Evolutionary conservation across 2,888 invertebrate genomes (phyloP), one percentile per base, ranked within the genome.

Genomic region (Synanthedon myopaeformis): DNA sequence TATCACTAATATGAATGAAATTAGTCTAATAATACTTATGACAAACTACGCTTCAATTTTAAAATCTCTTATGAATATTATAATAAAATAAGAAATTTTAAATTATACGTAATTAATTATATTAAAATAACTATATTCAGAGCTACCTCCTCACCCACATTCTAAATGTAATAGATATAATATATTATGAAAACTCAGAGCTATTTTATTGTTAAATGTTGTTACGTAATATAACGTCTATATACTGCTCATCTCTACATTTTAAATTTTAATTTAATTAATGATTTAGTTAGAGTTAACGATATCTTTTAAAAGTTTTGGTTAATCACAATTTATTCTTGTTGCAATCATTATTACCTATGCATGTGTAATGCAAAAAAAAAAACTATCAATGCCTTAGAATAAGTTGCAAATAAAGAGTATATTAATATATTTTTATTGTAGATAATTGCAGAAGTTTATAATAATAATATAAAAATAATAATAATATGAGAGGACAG

Each of bases 31-130:
- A 61, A 58, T 57, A 63, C 71, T 75, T 76, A 73, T 73, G 70
- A 72, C 67, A 68, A 55, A 61, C 58, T 73, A 77, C 76, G 78
- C 81, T 79, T 79, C 71, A 70, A 76, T 70, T 75, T 74, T 74
- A 69, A 70, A 66, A 65, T 73, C 73, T 80, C 82, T 83, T 83
- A 83, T 83, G 84, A 83, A 67, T 76, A 76, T 67, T 65, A n/a
- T n/a, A n/a, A n/a, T n/a, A 61, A 35, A 57, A 52, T 73, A 75
- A 72, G 73, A 62, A 61, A 67, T 56, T 58, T 69, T 69, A 65
- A 35, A 67, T 67, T 61, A 73, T 76, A 75, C 72, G 74, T 79
- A 76, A 72, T 65, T 63, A 4, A 23, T 23, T 23, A 23, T 60
- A 58, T 53, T 59, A 54, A 59, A 58, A 35, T 56, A 53, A 42